Conservation (phyloP, 2,797 vertebrate genomes). For the Tenualosa ilisha region DNA sequence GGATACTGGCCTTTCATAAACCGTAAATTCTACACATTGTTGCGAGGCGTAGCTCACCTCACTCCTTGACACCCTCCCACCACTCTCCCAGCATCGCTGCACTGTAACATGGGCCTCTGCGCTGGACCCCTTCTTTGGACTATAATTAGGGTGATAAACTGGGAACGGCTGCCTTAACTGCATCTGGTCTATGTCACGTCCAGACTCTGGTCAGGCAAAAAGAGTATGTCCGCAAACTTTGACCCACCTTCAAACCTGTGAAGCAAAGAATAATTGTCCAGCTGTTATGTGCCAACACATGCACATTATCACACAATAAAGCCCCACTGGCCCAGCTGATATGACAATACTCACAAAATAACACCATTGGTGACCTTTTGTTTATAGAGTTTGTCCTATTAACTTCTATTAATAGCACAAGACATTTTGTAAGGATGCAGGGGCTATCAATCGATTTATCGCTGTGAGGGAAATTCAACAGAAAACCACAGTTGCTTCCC, state of each 20-base stretch:
- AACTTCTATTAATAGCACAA: constrained; percentile 5
- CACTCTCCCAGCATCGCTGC: background rate
- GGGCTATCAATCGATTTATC: constrained; percentile 30
- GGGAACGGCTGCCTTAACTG: constrained; percentile 63
- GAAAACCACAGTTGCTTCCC: constrained; percentile 31
- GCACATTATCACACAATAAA: constrained; percentile 32
- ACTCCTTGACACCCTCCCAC: constrained; percentile 2
- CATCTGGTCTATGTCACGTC: constrained; percentile 65
- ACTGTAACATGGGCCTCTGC: constrained; percentile 51
- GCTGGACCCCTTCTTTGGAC: constrained; percentile 65
- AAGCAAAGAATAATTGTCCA: background rate
- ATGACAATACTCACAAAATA: background rate
- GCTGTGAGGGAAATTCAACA: constrained; percentile 17
- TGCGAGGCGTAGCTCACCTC: constrained; percentile 43
- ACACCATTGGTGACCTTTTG: background rate
- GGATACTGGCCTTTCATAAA: constrained; percentile 70
- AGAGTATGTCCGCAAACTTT: constrained; percentile 6
- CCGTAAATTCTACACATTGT: constrained; percentile 60
- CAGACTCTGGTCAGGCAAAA: constrained; percentile 42
- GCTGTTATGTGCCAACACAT: background rate
- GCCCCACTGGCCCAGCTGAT: background rate
- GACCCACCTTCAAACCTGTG: background rate
- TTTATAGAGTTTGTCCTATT: background rate
- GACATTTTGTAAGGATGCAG: constrained; percentile 22
- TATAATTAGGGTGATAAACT: constrained; percentile 75